These are phyloP conservation scores for Antedon mediterranea DNA, from an alignment of 53 echinoderm and acorn worm species.

Conservation along the genomic window DNA sequence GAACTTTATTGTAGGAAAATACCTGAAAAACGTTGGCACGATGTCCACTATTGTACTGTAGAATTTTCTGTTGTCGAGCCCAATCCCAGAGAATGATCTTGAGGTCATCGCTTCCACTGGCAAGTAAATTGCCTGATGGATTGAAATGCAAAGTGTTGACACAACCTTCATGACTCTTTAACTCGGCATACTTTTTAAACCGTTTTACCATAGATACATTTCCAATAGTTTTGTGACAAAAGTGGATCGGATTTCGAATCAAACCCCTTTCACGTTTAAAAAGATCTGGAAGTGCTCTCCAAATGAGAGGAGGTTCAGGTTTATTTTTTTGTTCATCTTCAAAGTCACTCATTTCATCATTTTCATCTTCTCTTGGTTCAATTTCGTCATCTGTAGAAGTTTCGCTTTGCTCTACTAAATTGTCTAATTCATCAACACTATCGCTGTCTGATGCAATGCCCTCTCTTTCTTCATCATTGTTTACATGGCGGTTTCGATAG, in stretches of 20 bases:
- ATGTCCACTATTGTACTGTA: slow-evolving; percentile 78
- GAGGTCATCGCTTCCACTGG: slow-evolving; percentile 85
- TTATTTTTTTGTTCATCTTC: slow-evolving; percentile 58
- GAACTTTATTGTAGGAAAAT: neutral
- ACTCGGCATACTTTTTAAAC: slow-evolving; percentile 55
- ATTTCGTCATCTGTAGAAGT: slow-evolving; percentile 20
- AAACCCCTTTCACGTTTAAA: slow-evolving; percentile 42
- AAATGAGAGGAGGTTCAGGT: slow-evolving; percentile 38
- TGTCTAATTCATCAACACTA: slow-evolving; percentile 8
- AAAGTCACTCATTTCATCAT: slow-evolving; percentile 33
- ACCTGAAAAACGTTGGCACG: slow-evolving; percentile 95
- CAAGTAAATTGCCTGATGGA: slow-evolving; percentile 52
- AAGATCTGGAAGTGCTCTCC: slow-evolving; percentile 47
- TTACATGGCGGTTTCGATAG: slow-evolving; percentile 1
- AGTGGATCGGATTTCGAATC: slow-evolving; percentile 18
- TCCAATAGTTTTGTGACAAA: slow-evolving; percentile 38
- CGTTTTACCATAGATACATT: slow-evolving; percentile 53
- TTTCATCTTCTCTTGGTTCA: slow-evolving; percentile 5
- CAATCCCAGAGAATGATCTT: slow-evolving; percentile 84
- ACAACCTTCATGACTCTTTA: slow-evolving; percentile 75
- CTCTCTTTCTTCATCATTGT: slow-evolving; percentile 1
- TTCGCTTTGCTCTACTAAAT: slow-evolving; percentile 25
- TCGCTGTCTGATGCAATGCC: neutral
- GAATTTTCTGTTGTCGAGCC: slow-evolving; percentile 39
- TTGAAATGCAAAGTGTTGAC: slow-evolving; percentile 94